phyloP scores from a whole-genome alignment of 2,113 vertebrate genomes.

The Colossoma macropomum region DNA sequence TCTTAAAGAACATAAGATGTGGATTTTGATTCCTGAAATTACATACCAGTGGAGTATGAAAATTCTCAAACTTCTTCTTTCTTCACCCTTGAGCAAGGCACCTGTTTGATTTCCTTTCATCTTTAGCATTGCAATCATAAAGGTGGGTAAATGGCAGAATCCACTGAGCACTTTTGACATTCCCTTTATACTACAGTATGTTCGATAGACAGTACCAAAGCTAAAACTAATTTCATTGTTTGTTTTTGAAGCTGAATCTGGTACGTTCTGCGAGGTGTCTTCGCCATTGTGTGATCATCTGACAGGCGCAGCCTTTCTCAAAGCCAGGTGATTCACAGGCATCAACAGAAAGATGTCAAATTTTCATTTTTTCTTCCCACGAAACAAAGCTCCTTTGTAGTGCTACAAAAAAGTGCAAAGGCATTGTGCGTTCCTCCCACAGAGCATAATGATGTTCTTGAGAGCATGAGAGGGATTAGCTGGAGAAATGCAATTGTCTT shows the following conservation, averaged over 20 bases:
- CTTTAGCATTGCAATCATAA: neutral
- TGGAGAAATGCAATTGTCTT: constrained; percentile 61
- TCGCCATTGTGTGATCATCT: constrained; percentile 9
- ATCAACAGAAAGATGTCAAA: constrained; percentile 56
- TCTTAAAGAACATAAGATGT: neutral
- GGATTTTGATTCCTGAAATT: neutral
- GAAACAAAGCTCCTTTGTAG: constrained; percentile 64
- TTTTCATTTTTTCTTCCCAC: constrained; percentile 40
- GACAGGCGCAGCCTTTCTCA: constrained; percentile 37
- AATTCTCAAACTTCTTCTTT: neutral
- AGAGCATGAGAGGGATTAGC: constrained; percentile 66
- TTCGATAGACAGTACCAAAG: neutral
- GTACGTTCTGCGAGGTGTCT: neutral
- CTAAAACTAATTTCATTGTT: neutral
- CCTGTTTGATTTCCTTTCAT: neutral
- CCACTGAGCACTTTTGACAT: neutral
- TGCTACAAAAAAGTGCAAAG: constrained; percentile 66
- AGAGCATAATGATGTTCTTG: constrained; percentile 58
- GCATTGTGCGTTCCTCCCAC: constrained; percentile 69
- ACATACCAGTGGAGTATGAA: neutral
- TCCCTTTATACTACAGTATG: neutral
- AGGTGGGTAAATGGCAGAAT: neutral
- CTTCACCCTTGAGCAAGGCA: neutral
- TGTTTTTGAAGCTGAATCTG: neutral
- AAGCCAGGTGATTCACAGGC: constrained; percentile 63